phyloP scores from a whole-genome alignment of 1,140 invertebrate species.

The Charaxes varanes region DNA sequence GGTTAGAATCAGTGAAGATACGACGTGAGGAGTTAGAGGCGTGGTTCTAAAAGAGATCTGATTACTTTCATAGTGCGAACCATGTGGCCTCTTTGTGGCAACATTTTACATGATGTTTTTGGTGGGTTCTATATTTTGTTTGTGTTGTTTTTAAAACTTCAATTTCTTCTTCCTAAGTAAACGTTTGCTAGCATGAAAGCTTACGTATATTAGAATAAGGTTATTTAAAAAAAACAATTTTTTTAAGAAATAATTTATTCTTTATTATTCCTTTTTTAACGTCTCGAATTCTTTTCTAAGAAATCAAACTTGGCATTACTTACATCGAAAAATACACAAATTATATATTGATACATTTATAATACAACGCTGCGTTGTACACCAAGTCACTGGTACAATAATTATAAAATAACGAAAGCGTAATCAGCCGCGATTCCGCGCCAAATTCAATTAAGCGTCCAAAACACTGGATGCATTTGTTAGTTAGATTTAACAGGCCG shows the following conservation, averaged over 20 bases:
- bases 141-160: too few species aligned
- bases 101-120: too few species aligned
- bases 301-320: slow-evolving; percentile 70
- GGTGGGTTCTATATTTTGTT: too few species aligned
- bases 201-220: too few species aligned
- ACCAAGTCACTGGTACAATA: slow-evolving; percentile 43
- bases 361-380: slow-evolving; percentile 47
- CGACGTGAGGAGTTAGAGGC: too few species aligned
- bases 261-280: slow-evolving; percentile 70
- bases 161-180: too few species aligned
- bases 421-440: slow-evolving; percentile 32
- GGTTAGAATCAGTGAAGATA: too few species aligned
- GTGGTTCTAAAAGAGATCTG: too few species aligned
- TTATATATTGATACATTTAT: slow-evolving; percentile 59
- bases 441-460: slow-evolving; percentile 8
- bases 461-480: background rate
- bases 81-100: too few species aligned
- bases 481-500: background rate
- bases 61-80: too few species aligned
- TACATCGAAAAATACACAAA: slow-evolving; percentile 71
- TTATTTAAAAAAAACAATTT: slow-evolving; percentile 67
- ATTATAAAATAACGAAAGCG: slow-evolving; percentile 48
- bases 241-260: slow-evolving; percentile 70
- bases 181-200: too few species aligned
- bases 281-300: slow-evolving; percentile 69